These are phyloP conservation scores for Leptinotarsa texana DNA, from an alignment of 1,140 invertebrate genomes.

Conservation along the genomic window DNA sequence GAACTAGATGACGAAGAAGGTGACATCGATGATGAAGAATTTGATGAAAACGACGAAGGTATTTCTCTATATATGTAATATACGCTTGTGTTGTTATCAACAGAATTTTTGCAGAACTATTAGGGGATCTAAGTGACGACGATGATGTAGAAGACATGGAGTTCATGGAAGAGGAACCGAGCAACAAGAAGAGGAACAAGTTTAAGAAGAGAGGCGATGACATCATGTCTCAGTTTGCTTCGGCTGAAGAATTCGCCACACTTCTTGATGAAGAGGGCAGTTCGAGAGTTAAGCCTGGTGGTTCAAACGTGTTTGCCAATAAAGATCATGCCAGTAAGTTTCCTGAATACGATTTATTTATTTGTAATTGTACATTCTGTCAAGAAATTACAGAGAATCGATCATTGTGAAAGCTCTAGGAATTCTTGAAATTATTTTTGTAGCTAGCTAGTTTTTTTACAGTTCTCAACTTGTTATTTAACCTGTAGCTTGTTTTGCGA, in stretches of 20 bases:
- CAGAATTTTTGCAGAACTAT: constrained; percentile 30
- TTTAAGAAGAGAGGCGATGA: constrained; percentile 40
- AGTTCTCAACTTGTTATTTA: too few species aligned
- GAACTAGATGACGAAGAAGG: constrained; percentile 52
- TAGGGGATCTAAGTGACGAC: constrained; percentile 43
- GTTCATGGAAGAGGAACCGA: constrained; percentile 38
- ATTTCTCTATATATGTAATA: neutral
- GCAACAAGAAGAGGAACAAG: constrained; percentile 37
- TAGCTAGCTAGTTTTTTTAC: too few species aligned
- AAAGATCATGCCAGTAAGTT: constrained; percentile 53
- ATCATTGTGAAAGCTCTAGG: too few species aligned
- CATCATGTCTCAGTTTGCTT: constrained; percentile 49
- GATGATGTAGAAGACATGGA: constrained; percentile 40
- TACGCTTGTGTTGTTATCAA: neutral
- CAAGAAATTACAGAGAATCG: too few species aligned
- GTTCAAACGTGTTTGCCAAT: constrained; percentile 49
- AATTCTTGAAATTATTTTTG: too few species aligned
- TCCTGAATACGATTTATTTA: neutral
- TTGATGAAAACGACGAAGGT: constrained; percentile 50
- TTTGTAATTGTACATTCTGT: too few species aligned
- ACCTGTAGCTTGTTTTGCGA: too few species aligned
- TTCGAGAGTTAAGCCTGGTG: constrained; percentile 47
- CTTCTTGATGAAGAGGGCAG: constrained; percentile 53
- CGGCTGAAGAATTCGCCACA: constrained; percentile 55
- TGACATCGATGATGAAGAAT: constrained; percentile 56